A percentile compares a stretch with the other conserved stretches of the same genome.
phyloP scores from a whole-genome alignment of 2,888 invertebrate genomes.

The Lasioglossum pauxillum region DNA sequence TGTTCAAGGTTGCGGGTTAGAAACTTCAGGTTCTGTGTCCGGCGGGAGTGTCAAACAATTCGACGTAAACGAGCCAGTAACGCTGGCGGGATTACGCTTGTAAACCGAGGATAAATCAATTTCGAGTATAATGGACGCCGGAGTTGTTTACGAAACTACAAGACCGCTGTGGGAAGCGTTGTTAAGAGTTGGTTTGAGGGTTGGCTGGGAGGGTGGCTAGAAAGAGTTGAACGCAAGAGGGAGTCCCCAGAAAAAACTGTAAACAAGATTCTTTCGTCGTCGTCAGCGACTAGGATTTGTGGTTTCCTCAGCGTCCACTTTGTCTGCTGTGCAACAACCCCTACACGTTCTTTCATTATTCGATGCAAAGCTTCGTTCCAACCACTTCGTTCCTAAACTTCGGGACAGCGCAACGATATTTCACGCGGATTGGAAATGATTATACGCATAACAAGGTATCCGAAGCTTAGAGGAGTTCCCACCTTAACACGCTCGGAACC shows the following conservation, averaged over 20 bases:
- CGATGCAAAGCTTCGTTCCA: background rate
- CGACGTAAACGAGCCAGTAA: background rate
- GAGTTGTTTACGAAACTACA: slow-evolving; percentile 45
- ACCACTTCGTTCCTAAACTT: background rate
- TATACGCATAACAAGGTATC: no score
- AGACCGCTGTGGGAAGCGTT: slow-evolving; percentile 35
- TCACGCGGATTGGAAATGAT: no score
- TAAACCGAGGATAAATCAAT: slow-evolving; percentile 42
- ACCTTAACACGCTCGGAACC: background rate
- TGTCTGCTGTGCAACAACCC: background rate
- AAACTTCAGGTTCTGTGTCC: background rate
- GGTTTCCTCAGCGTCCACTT: slow-evolving; percentile 15
- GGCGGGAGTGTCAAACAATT: background rate
- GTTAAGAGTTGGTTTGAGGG: slow-evolving; percentile 6
- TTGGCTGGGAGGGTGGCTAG: background rate
- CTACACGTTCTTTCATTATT: background rate
- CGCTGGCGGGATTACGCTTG: slow-evolving; percentile 15
- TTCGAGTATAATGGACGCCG: slow-evolving; percentile 26
- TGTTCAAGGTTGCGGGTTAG: background rate
- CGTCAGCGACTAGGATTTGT: slow-evolving; percentile 60
- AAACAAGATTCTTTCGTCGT: slow-evolving; percentile 66
- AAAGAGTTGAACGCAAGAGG: slow-evolving; percentile 18
- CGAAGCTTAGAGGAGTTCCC: background rate
- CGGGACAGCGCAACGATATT: no score
- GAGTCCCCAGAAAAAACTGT: slow-evolving; percentile 47